A percentile compares a stretch with the other conserved stretches of the same genome.
phyloP scores from a whole-genome alignment of 2,113 vertebrate species.

The Tympanuchus pallidicinctus region DNA sequence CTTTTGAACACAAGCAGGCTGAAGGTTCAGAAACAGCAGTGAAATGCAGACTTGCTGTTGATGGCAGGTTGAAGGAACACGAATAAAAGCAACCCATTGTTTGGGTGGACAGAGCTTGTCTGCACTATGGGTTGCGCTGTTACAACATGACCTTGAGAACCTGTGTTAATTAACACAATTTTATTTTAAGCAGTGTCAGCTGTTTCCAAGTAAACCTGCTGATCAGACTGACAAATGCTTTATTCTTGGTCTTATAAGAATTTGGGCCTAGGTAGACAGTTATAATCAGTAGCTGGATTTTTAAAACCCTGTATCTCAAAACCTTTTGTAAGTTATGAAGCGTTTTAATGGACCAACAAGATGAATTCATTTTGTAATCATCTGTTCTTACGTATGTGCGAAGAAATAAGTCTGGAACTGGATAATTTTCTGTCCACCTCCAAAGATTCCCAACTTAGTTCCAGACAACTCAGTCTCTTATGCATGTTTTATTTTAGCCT shows the following conservation, averaged over 20 bases:
- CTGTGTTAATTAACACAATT: background rate
- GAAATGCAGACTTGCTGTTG: conserved; percentile 8
- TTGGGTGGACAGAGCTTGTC: background rate
- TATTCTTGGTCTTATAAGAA: background rate
- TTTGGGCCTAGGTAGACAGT: background rate
- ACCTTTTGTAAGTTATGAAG: background rate
- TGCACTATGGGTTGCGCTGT: background rate
- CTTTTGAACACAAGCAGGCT: background rate
- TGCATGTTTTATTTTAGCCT: background rate
- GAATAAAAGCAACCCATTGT: background rate
- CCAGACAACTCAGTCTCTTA: background rate
- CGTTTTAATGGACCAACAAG: background rate
- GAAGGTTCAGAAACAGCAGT: conserved; percentile 18
- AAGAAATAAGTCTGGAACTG: background rate
- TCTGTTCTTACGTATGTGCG: background rate
- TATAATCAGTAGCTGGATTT: background rate
- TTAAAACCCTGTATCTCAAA: background rate
- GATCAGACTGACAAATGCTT: background rate
- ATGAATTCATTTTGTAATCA: background rate
- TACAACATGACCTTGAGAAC: background rate
- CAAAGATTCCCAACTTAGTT: background rate
- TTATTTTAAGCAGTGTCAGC: conserved; percentile 9
- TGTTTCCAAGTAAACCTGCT: conserved; percentile 1
- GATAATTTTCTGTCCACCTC: background rate
- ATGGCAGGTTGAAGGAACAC: background rate